Percentiles rank a stretch among this genome's conserved stretches.
phyloP scores from a whole-genome alignment of 2,888 invertebrate species.

The Pammene aurita region DNA sequence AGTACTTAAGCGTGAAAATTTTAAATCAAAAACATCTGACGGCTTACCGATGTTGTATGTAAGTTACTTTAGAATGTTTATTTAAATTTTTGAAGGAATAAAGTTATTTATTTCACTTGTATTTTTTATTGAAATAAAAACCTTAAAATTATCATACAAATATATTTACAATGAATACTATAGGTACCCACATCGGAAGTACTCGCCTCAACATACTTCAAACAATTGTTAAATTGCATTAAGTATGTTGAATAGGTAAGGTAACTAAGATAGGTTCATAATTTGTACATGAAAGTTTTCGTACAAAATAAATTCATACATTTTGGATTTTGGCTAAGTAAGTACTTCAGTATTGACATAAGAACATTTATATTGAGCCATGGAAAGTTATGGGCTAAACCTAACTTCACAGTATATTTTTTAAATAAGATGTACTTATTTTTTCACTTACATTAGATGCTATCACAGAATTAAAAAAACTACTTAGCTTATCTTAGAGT shows the following conservation, averaged over 20 bases:
- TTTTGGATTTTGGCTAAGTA: too few relatives aligned
- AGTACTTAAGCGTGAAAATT: slow-evolving; percentile 25
- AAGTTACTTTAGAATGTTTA: slow-evolving; percentile 22
- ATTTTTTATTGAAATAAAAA: slow-evolving; percentile 21
- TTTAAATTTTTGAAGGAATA: slow-evolving; percentile 18
- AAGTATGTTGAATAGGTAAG: too few relatives aligned
- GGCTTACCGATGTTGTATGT: slow-evolving; percentile 31
- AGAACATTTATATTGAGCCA: too few relatives aligned
- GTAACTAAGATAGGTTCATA: too few relatives aligned
- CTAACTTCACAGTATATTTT: too few relatives aligned
- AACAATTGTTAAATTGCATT: too few relatives aligned
- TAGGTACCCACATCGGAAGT: not conserved
- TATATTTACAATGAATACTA: slow-evolving; percentile 11
- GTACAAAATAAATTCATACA: too few relatives aligned
- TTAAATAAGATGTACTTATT: not conserved
- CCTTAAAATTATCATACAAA: slow-evolving; percentile 3
- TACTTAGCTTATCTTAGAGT: not conserved
- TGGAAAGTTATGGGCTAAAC: too few relatives aligned
- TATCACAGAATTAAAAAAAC: slow-evolving; percentile 33
- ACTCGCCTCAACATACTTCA: too few relatives aligned
- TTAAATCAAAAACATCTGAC: slow-evolving; percentile 5
- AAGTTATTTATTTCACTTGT: slow-evolving; percentile 34
- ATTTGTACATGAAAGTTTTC: too few relatives aligned
- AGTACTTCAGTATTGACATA: too few relatives aligned
- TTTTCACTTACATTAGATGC: not conserved